Base-by-base conservation (phyloP, 1,140 invertebrate species). In the Popillia japonica region DNA sequence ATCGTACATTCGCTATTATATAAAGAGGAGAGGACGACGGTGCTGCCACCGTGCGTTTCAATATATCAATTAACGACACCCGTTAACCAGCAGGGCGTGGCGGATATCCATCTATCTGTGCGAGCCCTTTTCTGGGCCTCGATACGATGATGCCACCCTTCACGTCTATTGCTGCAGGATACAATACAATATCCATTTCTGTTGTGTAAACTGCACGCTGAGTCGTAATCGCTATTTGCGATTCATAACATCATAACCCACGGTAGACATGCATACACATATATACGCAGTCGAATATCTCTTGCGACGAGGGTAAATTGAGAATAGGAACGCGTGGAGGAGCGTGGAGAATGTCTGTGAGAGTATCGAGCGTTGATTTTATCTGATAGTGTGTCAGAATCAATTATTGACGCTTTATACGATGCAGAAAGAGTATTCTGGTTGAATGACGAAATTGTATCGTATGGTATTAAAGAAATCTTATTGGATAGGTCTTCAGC, bases 1-100 rank as follows among this genome's bases (percentile, higher is more conserved):
- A 17, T 48, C 44, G 44, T 48, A 17, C 6, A 17, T 48, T 48
- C 59, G n/a, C 59, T 22, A 22, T 17, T 64, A 17, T 20, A 64
- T 4, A 61, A 0, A 73, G 6, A 42, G 10, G 14, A 9, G 34
- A 22, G 11, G 72, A 11, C 40, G 20, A 7, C 27, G 72, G n/a
- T 4, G 61, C 61, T 14, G 22, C 61, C 61, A 68, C 40, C 20
- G 11, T 48, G 27, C 48, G 17, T n/a, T 10, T 27, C 76, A 64
- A 77, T 77, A 77, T 77, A 77, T 77, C 76, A 77, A 77, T 77
- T 77, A 77, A 64, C 41, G 76, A 41, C 72, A 74, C 72, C 72
- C 72, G 72, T 34, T 77, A 77, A 77, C 76, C 76, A 64, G 76
- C 55, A 44, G 76, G 76, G 76, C 76, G 76, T 77, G 76, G 20